phyloP scores from a whole-genome alignment of 2,888 invertebrate species.

The Portevinia maculata region DNA sequence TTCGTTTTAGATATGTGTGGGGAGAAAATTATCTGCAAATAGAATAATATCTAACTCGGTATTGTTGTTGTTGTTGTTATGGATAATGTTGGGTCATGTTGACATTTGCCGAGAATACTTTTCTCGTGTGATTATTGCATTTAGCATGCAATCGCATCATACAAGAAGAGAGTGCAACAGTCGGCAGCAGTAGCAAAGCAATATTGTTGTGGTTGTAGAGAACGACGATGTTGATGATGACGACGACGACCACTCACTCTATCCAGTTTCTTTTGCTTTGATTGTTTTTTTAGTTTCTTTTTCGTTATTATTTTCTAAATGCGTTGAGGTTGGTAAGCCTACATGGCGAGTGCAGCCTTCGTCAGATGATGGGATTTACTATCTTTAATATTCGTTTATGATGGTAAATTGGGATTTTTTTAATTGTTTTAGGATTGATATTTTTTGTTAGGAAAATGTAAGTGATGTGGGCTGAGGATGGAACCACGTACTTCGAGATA shows the following conservation, averaged over 20 bases:
- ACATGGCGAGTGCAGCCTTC: slow-evolving; percentile 21
- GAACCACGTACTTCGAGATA: not conserved
- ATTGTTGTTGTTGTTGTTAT: slow-evolving; percentile 13
- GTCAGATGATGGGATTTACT: slow-evolving; percentile 10
- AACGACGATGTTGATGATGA: slow-evolving; percentile 32
- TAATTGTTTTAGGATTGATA: slow-evolving; percentile 41
- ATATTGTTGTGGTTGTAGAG: slow-evolving; percentile 39
- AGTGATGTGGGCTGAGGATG: slow-evolving; percentile 31
- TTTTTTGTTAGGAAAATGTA: slow-evolving; percentile 24
- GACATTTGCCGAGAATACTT: slow-evolving; percentile 66
- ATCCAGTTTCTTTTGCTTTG: slow-evolving; percentile 51
- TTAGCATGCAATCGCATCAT: slow-evolving; percentile 60
- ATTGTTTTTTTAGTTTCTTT: slow-evolving; percentile 5
- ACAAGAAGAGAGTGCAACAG: slow-evolving; percentile 33
- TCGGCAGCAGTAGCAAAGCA: slow-evolving; percentile 20
- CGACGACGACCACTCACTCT: slow-evolving; percentile 62
- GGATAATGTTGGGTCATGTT: slow-evolving; percentile 57
- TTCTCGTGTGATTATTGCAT: slow-evolving; percentile 68
- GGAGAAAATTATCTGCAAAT: slow-evolving; percentile 69
- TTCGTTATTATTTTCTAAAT: slow-evolving; percentile 46
- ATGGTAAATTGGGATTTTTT: slow-evolving; percentile 23
- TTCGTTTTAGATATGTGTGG: slow-evolving; percentile 49
- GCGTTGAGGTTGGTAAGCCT: slow-evolving; percentile 51
- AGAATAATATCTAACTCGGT: slow-evolving; percentile 58
- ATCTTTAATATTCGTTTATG: slow-evolving; percentile 2